Evolutionary conservation across 1,140 invertebrate genomes (phyloP).

Genomic region (Aphidius gifuensis): DNA sequence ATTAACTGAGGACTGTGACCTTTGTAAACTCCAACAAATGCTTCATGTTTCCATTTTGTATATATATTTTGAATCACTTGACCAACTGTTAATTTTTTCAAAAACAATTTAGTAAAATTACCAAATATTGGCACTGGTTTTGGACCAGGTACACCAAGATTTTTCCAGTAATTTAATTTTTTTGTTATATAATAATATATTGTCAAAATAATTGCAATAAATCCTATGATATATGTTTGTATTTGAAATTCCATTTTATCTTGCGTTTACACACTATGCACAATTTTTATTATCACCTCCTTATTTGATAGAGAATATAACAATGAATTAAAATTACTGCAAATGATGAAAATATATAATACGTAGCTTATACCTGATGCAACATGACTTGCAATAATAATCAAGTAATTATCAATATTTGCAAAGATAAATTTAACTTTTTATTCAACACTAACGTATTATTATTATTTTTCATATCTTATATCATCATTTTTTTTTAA

Average conservation of each 20-base stretch:
- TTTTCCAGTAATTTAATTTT: constrained; percentile 45
- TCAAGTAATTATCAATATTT: too few species aligned
- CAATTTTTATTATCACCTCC: too few species aligned
- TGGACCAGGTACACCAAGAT: constrained; percentile 43
- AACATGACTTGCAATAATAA: too few species aligned
- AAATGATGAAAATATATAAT: too few species aligned
- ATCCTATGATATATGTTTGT: neutral
- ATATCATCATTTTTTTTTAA: too few species aligned
- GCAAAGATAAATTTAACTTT: too few species aligned
- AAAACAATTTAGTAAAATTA: constrained; percentile 29
- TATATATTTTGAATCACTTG: constrained; percentile 29
- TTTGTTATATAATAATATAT: constrained; percentile 23
- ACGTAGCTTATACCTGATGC: too few species aligned
- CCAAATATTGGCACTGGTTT: constrained; percentile 47
- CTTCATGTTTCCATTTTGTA: constrained; percentile 23
- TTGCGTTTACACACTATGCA: too few species aligned
- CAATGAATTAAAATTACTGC: too few species aligned
- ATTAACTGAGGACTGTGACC: constrained; percentile 51
- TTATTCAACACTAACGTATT: neutral
- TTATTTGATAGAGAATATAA: too few species aligned
- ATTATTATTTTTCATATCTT: neutral
- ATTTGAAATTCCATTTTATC: constrained; percentile 4
- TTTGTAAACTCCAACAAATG: constrained; percentile 40
- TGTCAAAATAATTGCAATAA: neutral
- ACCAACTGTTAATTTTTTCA: constrained; percentile 22